Evolutionary conservation across 2,113 vertebrate species (phyloP).

Genomic region (Silurus glanis): DNA sequence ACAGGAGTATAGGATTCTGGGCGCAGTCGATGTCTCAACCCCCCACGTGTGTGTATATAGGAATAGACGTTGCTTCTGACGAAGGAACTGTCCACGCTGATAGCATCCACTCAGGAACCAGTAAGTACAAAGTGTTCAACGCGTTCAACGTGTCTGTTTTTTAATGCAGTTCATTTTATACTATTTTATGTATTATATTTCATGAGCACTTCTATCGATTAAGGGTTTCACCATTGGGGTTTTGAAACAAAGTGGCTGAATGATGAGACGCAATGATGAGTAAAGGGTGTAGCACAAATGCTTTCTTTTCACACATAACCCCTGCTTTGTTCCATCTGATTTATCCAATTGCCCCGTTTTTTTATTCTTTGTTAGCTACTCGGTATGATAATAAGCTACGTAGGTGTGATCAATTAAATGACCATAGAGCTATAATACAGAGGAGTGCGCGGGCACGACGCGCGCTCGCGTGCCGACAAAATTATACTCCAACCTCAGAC

Average conservation of each 20-base stretch:
- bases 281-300: neutral
- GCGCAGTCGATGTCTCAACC: slow-evolving; percentile 13
- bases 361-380: neutral
- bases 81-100: neutral
- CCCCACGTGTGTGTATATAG: slow-evolving; percentile 18
- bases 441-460: slow-evolving; percentile 12
- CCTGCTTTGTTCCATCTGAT: neutral
- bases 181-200: neutral
- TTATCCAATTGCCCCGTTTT: neutral
- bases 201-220: neutral
- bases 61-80: slow-evolving; percentile 15
- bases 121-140: slow-evolving; percentile 27
- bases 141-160: neutral
- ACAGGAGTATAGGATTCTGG: neutral
- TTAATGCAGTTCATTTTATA: neutral
- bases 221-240: neutral
- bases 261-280: neutral
- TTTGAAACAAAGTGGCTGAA: neutral
- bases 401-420: neutral
- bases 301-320: neutral
- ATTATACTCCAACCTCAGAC: slow-evolving; percentile 25
- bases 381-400: neutral
- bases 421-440: neutral
- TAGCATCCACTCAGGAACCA: slow-evolving; percentile 14
- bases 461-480: slow-evolving; percentile 20